Evolutionary conservation across 2,888 invertebrate genomes (phyloP).

Genomic region (Agelastica alni): DNA sequence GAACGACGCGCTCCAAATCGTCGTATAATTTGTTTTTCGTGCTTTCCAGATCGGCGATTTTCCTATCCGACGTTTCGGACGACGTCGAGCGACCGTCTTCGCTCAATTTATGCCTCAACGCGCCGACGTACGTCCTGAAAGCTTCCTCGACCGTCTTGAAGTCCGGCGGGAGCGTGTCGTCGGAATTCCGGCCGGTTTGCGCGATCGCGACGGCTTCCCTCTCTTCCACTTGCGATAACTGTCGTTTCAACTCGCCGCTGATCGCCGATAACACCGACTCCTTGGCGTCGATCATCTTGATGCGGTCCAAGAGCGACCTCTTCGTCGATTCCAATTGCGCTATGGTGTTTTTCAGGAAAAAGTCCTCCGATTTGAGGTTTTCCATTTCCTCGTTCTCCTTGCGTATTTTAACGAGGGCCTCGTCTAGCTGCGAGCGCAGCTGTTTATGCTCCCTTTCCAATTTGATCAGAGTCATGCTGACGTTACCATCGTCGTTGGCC

Average conservation of each 20-base stretch:
- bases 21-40: conserved; percentile 33
- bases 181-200: too few relatives aligned
- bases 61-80: conserved; percentile 21
- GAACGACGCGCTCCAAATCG: conserved; percentile 30
- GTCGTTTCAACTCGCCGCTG: conserved; percentile 30
- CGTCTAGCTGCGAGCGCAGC: conserved; percentile 31
- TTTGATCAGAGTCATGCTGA: conserved; percentile 15
- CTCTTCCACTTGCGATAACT: conserved; percentile 23
- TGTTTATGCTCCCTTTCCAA: conserved; percentile 32
- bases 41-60: conserved; percentile 35
- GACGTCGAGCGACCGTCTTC: too few relatives aligned
- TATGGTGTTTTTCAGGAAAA: conserved; percentile 30
- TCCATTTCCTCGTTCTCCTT: conserved; percentile 29
- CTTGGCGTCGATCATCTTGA: conserved; percentile 32
- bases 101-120: too few relatives aligned
- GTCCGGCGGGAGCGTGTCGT: too few relatives aligned
- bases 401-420: conserved; percentile 32
- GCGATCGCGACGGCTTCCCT: neutral
- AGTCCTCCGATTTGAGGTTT: conserved; percentile 29
- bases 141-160: too few relatives aligned
- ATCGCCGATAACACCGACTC: conserved; percentile 27
- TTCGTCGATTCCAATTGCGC: conserved; percentile 34
- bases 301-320: conserved; percentile 18
- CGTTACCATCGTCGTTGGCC: conserved; percentile 21
- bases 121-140: too few relatives aligned